Evolutionary conservation across 1,140 invertebrate genomes (phyloP), one percentile per base, ranked within the genome.

Genomic region (Aphelenchoides besseyi): DNA sequence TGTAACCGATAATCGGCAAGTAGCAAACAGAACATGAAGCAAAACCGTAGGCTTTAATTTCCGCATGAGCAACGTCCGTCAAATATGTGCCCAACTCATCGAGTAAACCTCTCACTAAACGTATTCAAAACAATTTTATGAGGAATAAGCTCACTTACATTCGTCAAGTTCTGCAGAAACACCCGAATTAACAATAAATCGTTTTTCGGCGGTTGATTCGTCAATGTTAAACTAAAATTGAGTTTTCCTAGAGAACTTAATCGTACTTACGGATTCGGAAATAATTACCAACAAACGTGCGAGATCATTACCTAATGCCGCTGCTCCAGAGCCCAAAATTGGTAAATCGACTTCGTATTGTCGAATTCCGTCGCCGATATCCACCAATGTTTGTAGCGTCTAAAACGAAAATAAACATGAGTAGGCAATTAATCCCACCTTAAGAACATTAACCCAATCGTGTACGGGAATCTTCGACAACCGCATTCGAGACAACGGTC

Each of bases 1-100:
- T 48, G 54, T 80, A 83, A n/a, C 81, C 81, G 41, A 83, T 70
- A 28, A 83, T 79, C 23, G 82, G 82, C 30, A 83, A 41, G 61
- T 83, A 83, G 12, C 64, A 79, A 48, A 84, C 75, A 35, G 57
- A 70, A 33, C 79, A 84, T 9, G 72, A n/a, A 8, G 62, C 64
- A 9, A 81, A 63, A 3, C 35, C 48, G 28, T 79, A 66, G 18
- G 68, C 68, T n/a, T 63, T 33, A n/a, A 70, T 55, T 68, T 83
- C 83, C 29, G 73, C 36, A 36, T 61, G 35, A n/a, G 83, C 82
- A 28, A 84, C 63, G 26, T 37, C 9, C 8, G 83, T 85, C 26
- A 83, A 52, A 3, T 70, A 16, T 26, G 76, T 69, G 2, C 81
- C 77, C 26, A 83, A 66, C 16, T 74, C 48, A 8, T 66, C 59